Conservation (phyloP, 1,140 invertebrate species). For the Eupristina koningsbergeri region DNA sequence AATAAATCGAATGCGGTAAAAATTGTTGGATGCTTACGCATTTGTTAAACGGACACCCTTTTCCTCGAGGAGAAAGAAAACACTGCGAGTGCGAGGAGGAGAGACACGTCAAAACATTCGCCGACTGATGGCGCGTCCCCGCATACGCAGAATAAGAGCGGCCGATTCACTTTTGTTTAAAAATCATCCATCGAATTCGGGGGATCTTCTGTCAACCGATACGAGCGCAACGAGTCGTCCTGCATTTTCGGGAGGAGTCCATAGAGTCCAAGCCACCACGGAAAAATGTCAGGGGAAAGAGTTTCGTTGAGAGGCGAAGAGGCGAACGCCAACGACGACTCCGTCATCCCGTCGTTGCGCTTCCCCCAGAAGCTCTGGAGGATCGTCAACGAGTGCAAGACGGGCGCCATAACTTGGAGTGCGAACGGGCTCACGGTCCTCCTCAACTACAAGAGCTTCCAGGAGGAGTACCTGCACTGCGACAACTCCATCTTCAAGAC, state of each 20-base stretch:
- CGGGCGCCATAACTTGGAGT: conserved; percentile 75
- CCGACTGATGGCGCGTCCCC: background rate
- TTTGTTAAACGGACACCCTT: background rate
- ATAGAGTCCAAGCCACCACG: no score
- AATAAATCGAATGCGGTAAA: no score
- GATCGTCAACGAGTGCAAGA: conserved; percentile 73
- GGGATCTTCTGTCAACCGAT: background rate
- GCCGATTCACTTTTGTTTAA: conserved; percentile 40
- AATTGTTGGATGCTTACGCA: background rate
- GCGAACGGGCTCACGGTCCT: conserved; percentile 73
- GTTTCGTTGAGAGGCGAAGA: background rate
- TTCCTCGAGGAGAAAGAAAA: background rate
- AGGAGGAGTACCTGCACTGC: conserved; percentile 74
- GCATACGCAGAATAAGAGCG: conserved; percentile 22
- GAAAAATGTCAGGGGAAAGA: conserved; percentile 1
- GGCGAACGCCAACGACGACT: background rate
- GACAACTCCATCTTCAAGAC: conserved; percentile 77
- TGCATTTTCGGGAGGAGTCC: no score
- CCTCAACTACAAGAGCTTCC: conserved; percentile 75
- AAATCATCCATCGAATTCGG: conserved; percentile 15
- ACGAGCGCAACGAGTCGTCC: background rate
- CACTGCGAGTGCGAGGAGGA: background rate
- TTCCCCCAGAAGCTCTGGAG: conserved; percentile 79
- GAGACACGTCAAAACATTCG: background rate
- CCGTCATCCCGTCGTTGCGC: conserved; percentile 67